Conservation (phyloP, 2,113 vertebrate species). For the Ariopsis seemanni region DNA sequence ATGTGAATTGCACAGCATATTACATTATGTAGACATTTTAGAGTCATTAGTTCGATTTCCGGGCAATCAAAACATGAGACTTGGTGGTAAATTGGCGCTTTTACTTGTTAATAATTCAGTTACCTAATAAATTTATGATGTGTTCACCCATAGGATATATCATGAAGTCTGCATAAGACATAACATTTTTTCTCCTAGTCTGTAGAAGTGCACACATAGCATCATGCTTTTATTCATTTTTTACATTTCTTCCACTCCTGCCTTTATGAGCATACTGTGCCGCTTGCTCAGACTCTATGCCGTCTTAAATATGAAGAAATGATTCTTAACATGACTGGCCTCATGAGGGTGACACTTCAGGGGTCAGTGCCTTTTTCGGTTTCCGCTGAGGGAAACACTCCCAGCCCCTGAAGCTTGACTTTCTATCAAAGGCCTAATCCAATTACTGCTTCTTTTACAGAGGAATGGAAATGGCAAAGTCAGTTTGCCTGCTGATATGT, state of each 20-base stretch:
- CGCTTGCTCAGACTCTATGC: constrained; percentile 61
- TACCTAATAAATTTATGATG: not conserved
- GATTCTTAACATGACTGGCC: constrained; percentile 69
- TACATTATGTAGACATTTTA: too few relatives aligned
- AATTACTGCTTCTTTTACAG: constrained; percentile 65
- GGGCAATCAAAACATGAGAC: too few relatives aligned
- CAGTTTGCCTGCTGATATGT: constrained; percentile 59
- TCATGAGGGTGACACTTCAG: constrained; percentile 64
- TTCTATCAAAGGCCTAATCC: constrained; percentile 69
- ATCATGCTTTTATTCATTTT: constrained; percentile 6
- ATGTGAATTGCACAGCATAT: too few relatives aligned
- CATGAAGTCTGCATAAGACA: not conserved
- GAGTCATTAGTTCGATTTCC: too few relatives aligned
- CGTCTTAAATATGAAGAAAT: constrained; percentile 64
- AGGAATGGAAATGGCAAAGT: constrained; percentile 67
- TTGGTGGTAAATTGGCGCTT: too few relatives aligned
- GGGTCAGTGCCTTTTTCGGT: constrained; percentile 59
- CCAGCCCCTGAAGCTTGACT: constrained; percentile 71
- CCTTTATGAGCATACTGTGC: constrained; percentile 50
- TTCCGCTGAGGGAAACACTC: constrained; percentile 60
- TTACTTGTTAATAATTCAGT: not conserved
- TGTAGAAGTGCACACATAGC: constrained; percentile 15
- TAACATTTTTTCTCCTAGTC: not conserved
- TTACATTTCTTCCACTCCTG: constrained; percentile 6
- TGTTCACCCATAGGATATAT: not conserved